Percentiles rank a stretch among this genome's conserved stretches.
These are phyloP conservation scores for Syngnathus scovelli DNA, from an alignment of 2,113 vertebrate genomes.

Conservation along the genomic window DNA sequence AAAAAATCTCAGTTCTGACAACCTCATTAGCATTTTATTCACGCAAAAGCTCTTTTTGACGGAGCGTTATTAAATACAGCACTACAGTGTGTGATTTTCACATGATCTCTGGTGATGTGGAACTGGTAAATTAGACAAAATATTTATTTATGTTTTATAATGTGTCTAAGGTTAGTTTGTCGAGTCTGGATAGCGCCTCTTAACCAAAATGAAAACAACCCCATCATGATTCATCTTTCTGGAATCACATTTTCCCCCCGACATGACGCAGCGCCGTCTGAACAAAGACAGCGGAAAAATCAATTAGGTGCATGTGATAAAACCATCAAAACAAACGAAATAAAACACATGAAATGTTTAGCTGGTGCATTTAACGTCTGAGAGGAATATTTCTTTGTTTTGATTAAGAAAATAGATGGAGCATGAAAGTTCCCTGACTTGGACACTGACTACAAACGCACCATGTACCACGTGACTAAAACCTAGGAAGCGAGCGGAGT, in stretches of 20 bases:
- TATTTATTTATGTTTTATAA: neutral
- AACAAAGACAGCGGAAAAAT: conserved; percentile 6
- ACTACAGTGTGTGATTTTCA: neutral
- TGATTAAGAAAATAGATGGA: neutral
- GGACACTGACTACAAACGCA: conserved; percentile 7
- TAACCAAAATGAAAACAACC: neutral
- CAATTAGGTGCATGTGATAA: conserved; percentile 5
- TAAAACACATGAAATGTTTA: neutral
- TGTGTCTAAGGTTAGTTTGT: neutral
- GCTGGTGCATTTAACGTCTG: neutral
- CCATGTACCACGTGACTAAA: conserved; percentile 44
- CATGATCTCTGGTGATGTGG: neutral
- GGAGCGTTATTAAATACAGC: neutral
- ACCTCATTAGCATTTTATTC: neutral
- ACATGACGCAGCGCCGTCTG: conserved; percentile 1
- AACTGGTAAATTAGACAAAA: neutral
- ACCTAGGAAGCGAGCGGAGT: conserved; percentile 41
- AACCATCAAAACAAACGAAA: neutral
- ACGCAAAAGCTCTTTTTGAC: neutral
- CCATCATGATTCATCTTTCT: neutral
- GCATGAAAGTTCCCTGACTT: neutral
- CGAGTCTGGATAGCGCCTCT: neutral
- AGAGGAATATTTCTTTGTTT: neutral
- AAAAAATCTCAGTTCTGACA: conserved; percentile 15
- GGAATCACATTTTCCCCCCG: conserved; percentile 2